Conservation (phyloP, 1,140 invertebrate genomes). For the Tetranychus urticae region DNA sequence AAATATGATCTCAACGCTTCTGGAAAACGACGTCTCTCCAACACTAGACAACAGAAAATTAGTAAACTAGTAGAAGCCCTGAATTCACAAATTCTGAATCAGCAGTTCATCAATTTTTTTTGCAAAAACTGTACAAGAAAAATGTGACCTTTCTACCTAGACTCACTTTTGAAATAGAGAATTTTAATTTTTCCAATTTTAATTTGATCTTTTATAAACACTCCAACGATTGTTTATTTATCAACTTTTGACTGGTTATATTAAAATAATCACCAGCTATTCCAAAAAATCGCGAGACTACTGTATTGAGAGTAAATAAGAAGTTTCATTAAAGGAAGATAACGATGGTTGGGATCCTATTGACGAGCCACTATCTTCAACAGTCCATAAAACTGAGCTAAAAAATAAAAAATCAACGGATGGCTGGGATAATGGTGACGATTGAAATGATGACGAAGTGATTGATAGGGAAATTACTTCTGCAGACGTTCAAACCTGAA, state of each 20-base stretch:
- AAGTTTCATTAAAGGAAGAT: neutral
- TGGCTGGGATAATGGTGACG: neutral
- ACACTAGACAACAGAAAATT: slow-evolving; percentile 16
- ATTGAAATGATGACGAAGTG: neutral
- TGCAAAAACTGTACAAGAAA: too few relatives aligned
- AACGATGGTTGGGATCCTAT: neutral
- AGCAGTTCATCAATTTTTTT: too few relatives aligned
- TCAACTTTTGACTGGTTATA: too few relatives aligned
- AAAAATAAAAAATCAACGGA: neutral
- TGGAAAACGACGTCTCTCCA: slow-evolving; percentile 2
- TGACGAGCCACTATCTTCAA: neutral
- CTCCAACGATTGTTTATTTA: too few relatives aligned
- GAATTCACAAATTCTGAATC: neutral
- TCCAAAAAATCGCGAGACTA: too few relatives aligned
- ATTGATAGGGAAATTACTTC: neutral
- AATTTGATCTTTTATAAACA: too few relatives aligned
- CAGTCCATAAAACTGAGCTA: too few relatives aligned
- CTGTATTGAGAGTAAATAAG: neutral
- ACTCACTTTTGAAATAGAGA: too few relatives aligned
- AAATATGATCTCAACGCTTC: slow-evolving; percentile 74
- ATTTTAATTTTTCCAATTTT: too few relatives aligned
- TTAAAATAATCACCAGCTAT: too few relatives aligned
- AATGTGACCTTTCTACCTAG: too few relatives aligned
- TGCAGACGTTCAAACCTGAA: neutral
- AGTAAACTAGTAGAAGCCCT: neutral